Evolutionary conservation across 1,140 invertebrate species (phyloP), one percentile per base, ranked within the genome.

Genomic region (Zaprionus lachaisei): DNA sequence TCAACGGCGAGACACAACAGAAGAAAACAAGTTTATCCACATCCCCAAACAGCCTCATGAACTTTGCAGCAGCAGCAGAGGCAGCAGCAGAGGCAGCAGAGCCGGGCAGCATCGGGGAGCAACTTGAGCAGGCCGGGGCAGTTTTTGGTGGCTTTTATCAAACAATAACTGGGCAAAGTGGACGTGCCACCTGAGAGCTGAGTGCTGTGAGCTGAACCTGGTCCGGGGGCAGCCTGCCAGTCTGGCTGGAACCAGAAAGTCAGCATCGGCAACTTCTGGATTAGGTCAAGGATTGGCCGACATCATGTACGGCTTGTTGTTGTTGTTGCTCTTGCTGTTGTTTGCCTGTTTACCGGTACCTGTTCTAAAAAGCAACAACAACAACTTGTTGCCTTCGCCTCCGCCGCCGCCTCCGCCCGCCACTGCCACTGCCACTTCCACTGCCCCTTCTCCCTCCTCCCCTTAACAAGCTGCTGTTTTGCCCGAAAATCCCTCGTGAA

Each of bases 251-350:
- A 82, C 77, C 76, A 80, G 73, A 72, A 76, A 76, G 68, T 76
- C 73, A 71, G 73, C 61, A 81, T 74, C 72, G 55, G 64, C 78
- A 80, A 80, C 85, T 90, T 89, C 89, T 83, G 81, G 81, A 91
- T 91, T 91, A 91, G 89, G 89, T 91, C 89, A 91, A 91, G 89
- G 89, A 91, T 91, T 91, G 83, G 82, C 81, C 81, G 60, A 69
- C 63, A 66, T 71, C 51, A 72, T 51, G 47, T 24, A 22, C 47
- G 47, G 47, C 11, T 51, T 51, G 47, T 51, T 81, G 81, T 84
- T 84, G 80, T 83, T 81, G 83, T 65, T 66, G 76, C 1, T 20
- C 1, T 79, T 81, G 81, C 80, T 84, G 80, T 83, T 82, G 84
- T 78, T 72, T 83, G 77, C 79, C 68, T 60, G 20, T 20, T 58